phyloP scores from a whole-genome alignment of 2,113 vertebrate genomes.

The Australoheros scitulus region DNA sequence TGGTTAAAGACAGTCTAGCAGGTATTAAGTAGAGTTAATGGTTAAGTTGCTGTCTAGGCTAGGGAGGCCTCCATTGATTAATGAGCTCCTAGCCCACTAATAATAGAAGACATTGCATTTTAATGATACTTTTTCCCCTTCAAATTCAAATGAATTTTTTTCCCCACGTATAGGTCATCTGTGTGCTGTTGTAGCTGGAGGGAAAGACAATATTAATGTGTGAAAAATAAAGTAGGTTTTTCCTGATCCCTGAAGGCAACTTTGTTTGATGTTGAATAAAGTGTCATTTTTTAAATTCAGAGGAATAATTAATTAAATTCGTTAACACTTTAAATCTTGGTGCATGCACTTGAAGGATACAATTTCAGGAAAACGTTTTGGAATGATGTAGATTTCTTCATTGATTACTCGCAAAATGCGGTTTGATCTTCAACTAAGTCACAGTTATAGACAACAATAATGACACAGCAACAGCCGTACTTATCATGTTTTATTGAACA shows the following conservation, averaged over 20 bases:
- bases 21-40: conserved; percentile 65
- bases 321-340: not conserved
- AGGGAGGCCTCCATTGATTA: conserved; percentile 56
- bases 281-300: not conserved
- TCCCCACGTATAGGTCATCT: not conserved
- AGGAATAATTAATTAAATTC: not conserved
- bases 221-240: not conserved
- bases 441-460: not conserved
- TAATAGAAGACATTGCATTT: conserved; percentile 39
- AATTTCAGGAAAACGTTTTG: not conserved
- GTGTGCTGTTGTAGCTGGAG: not conserved
- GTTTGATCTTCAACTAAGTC: not conserved
- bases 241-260: not conserved
- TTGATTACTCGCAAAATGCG: not conserved
- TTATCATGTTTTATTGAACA: not conserved
- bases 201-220: not conserved
- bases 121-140: conserved; percentile 24
- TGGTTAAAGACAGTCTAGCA: conserved; percentile 56
- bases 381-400: not conserved
- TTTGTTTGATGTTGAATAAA: conserved; percentile 1
- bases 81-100: conserved; percentile 53
- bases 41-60: conserved; percentile 62
- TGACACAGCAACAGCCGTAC: not conserved
- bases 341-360: not conserved
- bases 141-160: not conserved